Evolutionary conservation across 2,888 invertebrate genomes (phyloP), one percentile per base, ranked within the genome.

Genomic region (Andrena trimmerana): DNA sequence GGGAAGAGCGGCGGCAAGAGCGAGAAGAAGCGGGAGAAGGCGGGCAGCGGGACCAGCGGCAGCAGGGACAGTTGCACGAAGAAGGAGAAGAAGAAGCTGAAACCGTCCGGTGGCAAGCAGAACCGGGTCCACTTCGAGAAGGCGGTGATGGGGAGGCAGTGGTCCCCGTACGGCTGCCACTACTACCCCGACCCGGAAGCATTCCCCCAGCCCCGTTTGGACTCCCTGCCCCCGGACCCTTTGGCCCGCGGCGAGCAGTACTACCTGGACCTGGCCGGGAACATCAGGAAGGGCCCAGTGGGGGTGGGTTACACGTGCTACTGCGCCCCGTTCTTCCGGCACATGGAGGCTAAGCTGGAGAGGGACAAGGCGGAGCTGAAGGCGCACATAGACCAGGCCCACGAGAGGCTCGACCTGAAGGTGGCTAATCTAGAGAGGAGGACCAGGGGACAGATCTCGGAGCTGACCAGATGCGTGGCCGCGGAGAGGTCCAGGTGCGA

Each of bases 281-380:
- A 99, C 92, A 98, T 99, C 83, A 97, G 98, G 90, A 99, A 99
- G 94, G 99, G 99, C 1, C 99, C 99, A 0, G 97, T 98, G n/a
- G 98, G 99, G 0, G 97, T 98, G 1, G 98, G 98, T 0, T 98
- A 98, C 93, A 97, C 97, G 0, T 98, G 98, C 94, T 98, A 98
- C 92, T 99, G 99, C 93, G 98, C 97, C 0, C 99, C 99, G 0
- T 97, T 98, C 94, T 97, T 99, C 92, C 96, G 97, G 83, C 97
- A 98, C 87, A 96, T 99, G 94, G 98, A 98, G 92, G 97, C 97
- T 54, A 96, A 97, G 84, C 93, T 98, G 69, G 97, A 97, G 89
- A 96, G 96, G 88, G 97, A 97, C 90, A 97, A 97, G 89, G 96
- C 97, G 81, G 97, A 97, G 89, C 93, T 98, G 88, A 96, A 98